These are phyloP conservation scores for Pan troglodytes DNA, from an alignment of 2,113 vertebrate genomes.

Conservation along the genomic window DNA sequence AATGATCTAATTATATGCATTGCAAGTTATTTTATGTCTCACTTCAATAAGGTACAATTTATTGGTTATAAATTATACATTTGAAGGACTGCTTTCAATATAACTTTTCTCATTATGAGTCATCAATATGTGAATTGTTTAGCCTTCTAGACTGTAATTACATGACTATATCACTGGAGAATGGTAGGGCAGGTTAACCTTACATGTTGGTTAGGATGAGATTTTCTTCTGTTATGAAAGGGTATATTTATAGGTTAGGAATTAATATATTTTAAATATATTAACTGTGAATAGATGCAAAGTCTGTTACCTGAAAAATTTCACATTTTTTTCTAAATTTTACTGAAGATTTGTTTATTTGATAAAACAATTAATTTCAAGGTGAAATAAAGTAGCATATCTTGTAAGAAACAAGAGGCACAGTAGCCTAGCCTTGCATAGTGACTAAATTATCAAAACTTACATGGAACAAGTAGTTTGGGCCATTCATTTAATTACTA, in stretches of 20 bases:
- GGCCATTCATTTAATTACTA: slow-evolving; percentile 51
- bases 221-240: slow-evolving; percentile 44
- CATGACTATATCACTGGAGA: slow-evolving; percentile 61
- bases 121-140: slow-evolving; percentile 56
- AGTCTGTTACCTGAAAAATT: background rate
- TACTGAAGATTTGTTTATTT: background rate
- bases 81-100: slow-evolving; percentile 67
- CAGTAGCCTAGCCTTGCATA: background rate
- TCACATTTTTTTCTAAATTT: background rate
- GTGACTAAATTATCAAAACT: background rate
- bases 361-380: background rate
- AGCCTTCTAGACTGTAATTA: slow-evolving; percentile 55
- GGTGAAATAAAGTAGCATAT: background rate
- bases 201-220: background rate
- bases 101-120: slow-evolving; percentile 59
- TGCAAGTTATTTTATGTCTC: slow-evolving; percentile 2
- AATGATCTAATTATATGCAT: slow-evolving; percentile 47
- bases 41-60: slow-evolving; percentile 69
- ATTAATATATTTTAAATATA: slow-evolving; percentile 28
- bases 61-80: slow-evolving; percentile 64
- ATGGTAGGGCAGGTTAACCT: background rate
- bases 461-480: slow-evolving; percentile 6
- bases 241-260: background rate
- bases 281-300: background rate
- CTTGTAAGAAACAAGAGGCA: background rate